Percentiles rank a stretch among this genome's conserved stretches.
These are phyloP conservation scores for Umimayanthus kanabou DNA, from an alignment of 92 coral and sea anemone genomes.

Conservation along the genomic window DNA sequence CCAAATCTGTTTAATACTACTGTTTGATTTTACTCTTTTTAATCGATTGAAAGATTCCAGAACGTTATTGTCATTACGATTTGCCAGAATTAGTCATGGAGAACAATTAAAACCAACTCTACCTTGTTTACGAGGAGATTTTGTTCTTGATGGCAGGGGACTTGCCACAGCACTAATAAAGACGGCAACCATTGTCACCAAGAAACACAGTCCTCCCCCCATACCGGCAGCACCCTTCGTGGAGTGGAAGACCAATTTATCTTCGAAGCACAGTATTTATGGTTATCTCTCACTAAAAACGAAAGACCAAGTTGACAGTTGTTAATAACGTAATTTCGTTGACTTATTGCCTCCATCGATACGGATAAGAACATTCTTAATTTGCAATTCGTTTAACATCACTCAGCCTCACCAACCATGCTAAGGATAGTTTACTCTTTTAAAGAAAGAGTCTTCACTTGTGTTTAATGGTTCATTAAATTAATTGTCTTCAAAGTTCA, in stretches of 20 bases:
- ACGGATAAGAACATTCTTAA: neutral
- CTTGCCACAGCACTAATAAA: neutral
- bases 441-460: too few species aligned
- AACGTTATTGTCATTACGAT: too few species aligned
- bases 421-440: neutral
- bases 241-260: neutral
- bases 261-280: neutral
- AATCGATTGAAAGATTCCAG: neutral
- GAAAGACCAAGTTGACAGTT: neutral
- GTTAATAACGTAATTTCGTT: neutral
- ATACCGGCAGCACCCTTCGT: neutral
- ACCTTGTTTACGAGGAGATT: neutral
- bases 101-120: neutral
- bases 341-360: neutral
- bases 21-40: neutral
- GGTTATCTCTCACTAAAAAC: neutral
- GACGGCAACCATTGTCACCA: neutral
- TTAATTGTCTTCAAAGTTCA: too few species aligned
- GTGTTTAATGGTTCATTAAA: too few species aligned
- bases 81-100: neutral
- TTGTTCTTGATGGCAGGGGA: neutral
- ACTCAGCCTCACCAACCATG: neutral
- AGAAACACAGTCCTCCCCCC: neutral
- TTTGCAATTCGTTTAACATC: too few species aligned
- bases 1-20: neutral